Conservation (phyloP, 53 echinoderm and acorn worm genomes). For the Pentamera pediparva region DNA sequence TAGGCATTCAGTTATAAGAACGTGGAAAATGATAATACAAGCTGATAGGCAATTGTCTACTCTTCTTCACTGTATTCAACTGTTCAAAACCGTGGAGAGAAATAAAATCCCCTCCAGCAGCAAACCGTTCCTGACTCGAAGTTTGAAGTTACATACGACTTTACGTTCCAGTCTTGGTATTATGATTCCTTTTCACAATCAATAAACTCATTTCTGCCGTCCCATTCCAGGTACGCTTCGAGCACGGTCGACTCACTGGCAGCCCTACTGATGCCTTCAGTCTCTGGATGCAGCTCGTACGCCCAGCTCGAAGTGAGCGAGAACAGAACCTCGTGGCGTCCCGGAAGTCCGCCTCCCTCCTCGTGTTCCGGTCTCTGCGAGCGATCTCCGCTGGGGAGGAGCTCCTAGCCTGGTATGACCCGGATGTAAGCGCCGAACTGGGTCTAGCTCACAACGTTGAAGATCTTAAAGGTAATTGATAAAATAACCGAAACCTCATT, state of each 20-base stretch:
- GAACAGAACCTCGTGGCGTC: constrained; percentile 22
- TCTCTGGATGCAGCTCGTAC: constrained; percentile 25
- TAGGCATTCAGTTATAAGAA: neutral
- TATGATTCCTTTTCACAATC: neutral
- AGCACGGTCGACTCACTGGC: constrained; percentile 12
- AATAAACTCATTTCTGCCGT: neutral
- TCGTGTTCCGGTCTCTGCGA: constrained; percentile 5
- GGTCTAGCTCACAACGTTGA: constrained; percentile 22
- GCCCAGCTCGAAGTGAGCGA: constrained; percentile 16
- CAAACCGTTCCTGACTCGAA: no score
- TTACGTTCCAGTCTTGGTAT: neutral
- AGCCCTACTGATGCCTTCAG: neutral
- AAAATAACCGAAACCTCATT: no score
- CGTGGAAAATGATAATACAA: no score
- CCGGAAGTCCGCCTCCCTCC: constrained; percentile 11
- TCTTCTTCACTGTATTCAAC: no score
- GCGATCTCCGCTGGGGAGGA: constrained; percentile 18
- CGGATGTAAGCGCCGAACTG: constrained; percentile 12
- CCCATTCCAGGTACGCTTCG: constrained; percentile 3
- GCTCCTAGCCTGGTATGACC: constrained; percentile 27
- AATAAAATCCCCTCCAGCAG: no score
- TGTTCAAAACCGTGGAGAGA: no score
- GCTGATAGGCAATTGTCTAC: no score
- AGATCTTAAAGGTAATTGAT: constrained; percentile 18
- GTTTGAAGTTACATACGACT: neutral